A percentile compares a stretch with the other conserved stretches of the same genome.
Evolutionary conservation across 1,140 invertebrate genomes (phyloP).

Genomic region (Drosophila virilis): DNA sequence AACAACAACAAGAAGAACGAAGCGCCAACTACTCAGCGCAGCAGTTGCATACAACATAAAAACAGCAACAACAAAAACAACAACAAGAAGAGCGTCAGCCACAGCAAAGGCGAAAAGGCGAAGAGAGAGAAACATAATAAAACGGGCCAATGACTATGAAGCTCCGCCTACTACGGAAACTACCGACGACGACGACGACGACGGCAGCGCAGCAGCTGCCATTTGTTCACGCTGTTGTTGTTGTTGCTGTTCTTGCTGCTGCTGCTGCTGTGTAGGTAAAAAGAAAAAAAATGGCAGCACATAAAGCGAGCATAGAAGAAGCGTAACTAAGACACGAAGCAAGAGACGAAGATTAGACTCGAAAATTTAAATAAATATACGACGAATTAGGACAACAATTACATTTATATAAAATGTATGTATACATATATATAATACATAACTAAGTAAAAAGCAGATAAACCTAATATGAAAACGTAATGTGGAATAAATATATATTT

Average conservation of each 20-base stretch:
- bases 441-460: not conserved
- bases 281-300: slow-evolving; percentile 67
- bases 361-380: slow-evolving; percentile 11
- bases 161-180: slow-evolving; percentile 81
- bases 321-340: slow-evolving; percentile 19
- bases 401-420: slow-evolving; percentile 4
- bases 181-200: slow-evolving; percentile 55
- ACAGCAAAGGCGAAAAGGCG: slow-evolving; percentile 49
- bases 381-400: slow-evolving; percentile 14
- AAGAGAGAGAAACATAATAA: slow-evolving; percentile 77
- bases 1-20: slow-evolving; percentile 14
- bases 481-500: not conserved
- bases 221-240: slow-evolving; percentile 34
- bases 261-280: slow-evolving; percentile 66
- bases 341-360: slow-evolving; percentile 7
- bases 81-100: slow-evolving; percentile 1
- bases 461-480: not conserved
- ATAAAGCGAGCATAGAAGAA: slow-evolving; percentile 32
- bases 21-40: slow-evolving; percentile 53
- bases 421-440: not conserved
- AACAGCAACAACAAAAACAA: slow-evolving; percentile 32
- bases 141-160: slow-evolving; percentile 83
- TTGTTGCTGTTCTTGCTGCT: slow-evolving; percentile 35
- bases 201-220: slow-evolving; percentile 48
- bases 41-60: slow-evolving; percentile 59